Percentiles rank a stretch among this genome's conserved stretches.
Conservation (phyloP, 2,888 invertebrate genomes). For the Synergus gifuensis region DNA sequence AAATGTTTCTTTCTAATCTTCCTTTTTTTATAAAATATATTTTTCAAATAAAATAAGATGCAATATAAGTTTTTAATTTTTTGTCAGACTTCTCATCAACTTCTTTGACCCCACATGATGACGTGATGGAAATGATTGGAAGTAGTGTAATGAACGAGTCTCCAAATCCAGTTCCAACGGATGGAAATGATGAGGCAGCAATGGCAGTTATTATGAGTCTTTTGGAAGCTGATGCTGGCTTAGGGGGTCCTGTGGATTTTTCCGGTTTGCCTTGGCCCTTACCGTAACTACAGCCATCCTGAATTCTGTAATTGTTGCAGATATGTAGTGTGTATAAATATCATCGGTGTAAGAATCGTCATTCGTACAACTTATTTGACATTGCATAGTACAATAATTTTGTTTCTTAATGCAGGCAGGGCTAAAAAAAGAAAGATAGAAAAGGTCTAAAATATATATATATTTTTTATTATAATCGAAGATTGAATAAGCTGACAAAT, state of each 20-base stretch:
- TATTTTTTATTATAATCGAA: neutral
- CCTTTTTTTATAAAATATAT: neutral
- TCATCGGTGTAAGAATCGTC: conserved; percentile 30
- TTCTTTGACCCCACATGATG: conserved; percentile 75
- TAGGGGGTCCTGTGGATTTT: conserved; percentile 93
- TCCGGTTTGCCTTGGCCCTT: conserved; percentile 92
- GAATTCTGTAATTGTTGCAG: neutral
- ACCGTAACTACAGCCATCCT: conserved; percentile 78
- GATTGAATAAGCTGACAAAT: neutral
- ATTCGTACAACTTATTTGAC: conserved; percentile 31
- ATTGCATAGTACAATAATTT: conserved; percentile 35
- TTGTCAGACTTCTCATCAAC: neutral
- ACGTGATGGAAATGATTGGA: conserved; percentile 82
- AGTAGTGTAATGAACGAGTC: conserved; percentile 78
- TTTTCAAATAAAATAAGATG: neutral
- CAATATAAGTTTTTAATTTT: neutral
- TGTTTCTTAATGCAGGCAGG: conserved; percentile 29
- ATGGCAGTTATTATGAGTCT: conserved; percentile 96
- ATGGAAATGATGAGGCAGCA: conserved; percentile 92
- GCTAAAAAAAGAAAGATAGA: neutral
- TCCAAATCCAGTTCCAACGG: conserved; percentile 79
- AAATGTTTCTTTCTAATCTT: neutral
- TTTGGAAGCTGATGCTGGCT: conserved; percentile 92
- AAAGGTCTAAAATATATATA: neutral
- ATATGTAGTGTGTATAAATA: neutral